Base-by-base conservation (phyloP, 2,113 vertebrate species). In the Emberiza fucata region DNA sequence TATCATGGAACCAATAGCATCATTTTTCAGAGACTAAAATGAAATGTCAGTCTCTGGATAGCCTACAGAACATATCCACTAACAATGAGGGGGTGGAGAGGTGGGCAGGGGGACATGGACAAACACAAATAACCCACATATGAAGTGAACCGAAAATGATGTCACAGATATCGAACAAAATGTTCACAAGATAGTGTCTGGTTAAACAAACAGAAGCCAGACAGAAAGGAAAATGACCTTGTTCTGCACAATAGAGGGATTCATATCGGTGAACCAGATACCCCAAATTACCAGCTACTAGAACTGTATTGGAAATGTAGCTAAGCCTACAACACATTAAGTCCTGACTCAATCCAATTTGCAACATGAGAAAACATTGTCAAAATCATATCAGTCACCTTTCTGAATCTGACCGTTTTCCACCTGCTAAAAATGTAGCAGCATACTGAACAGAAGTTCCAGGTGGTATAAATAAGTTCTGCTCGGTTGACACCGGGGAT, bases 121-220 rank as follows among this genome's bases (percentile, higher is more conserved):
- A 86, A 57, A 53, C 59, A 77, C 14, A 39, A 54, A 61, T 95
- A 96, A 96, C 93, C 93, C 88, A 94, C 60, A 96, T 94, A 95
- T 66, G 86, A 96, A 95, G 33, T 70, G 90, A 97, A 95, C 94
- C 54, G 90, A 97, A 95, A 97, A 77, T 60, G 9, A 92, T 94
- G 93, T 73, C 92, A 88, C 47, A 91, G 57, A 80, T 89, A 91
- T 31, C 66, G 86, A 94, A 95, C 61, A 76, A 93, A 95, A 79
- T 75, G 82, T 56, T 84, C 91, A 57, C 3, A 9, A 86, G 66
- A 86, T 42, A 45, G 60, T 68, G 28, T 72, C 75, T 93, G 72
- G 42, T 76, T 81, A 91, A 87, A 85, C 6, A 86, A 60, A 78
- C 61, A 92, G 78, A 83, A 95, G 60, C 68, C 75, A 93, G 45